phyloP scores from a whole-genome alignment of 2,797 vertebrate genomes.

The Ptychadena robeensis region DNA sequence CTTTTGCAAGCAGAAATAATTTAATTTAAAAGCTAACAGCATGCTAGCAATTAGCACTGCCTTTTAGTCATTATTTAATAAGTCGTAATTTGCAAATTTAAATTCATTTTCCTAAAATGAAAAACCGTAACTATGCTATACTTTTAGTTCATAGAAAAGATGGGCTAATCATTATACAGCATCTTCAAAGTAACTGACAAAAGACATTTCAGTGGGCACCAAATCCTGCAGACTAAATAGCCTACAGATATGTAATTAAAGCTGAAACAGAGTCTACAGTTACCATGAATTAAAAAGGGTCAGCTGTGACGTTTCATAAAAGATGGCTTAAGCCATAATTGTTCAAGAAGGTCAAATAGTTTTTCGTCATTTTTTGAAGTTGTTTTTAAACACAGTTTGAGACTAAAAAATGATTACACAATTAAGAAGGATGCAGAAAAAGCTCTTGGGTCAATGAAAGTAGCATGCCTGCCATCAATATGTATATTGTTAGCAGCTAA shows the following conservation, averaged over 20 bases:
- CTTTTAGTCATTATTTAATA: slow-evolving; percentile 61
- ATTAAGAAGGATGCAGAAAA: slow-evolving; percentile 47
- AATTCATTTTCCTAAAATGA: slow-evolving; percentile 56
- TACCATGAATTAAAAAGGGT: slow-evolving; percentile 57
- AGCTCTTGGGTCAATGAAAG: slow-evolving; percentile 49
- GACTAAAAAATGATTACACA: slow-evolving; percentile 55
- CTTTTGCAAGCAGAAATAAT: slow-evolving; percentile 57
- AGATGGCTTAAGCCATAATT: slow-evolving; percentile 63
- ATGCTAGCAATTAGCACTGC: slow-evolving; percentile 57
- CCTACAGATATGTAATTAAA: slow-evolving; percentile 63
- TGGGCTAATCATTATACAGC: slow-evolving; percentile 49
- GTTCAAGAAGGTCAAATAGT: slow-evolving; percentile 63
- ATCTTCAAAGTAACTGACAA: slow-evolving; percentile 60
- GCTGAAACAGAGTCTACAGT: slow-evolving; percentile 59
- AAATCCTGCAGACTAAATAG: slow-evolving; percentile 62
- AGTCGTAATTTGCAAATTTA: slow-evolving; percentile 56
- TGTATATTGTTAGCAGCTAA: slow-evolving; percentile 24
- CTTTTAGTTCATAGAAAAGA: slow-evolving; percentile 47
- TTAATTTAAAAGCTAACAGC: slow-evolving; percentile 59
- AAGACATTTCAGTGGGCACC: slow-evolving; percentile 55
- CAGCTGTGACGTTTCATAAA: slow-evolving; percentile 62
- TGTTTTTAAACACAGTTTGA: slow-evolving; percentile 58
- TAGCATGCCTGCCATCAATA: slow-evolving; percentile 42
- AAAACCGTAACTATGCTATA: slow-evolving; percentile 56
- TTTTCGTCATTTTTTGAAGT: slow-evolving; percentile 63